phyloP scores from a whole-genome alignment of 2,113 vertebrate species.

The Malurus elegans region DNA sequence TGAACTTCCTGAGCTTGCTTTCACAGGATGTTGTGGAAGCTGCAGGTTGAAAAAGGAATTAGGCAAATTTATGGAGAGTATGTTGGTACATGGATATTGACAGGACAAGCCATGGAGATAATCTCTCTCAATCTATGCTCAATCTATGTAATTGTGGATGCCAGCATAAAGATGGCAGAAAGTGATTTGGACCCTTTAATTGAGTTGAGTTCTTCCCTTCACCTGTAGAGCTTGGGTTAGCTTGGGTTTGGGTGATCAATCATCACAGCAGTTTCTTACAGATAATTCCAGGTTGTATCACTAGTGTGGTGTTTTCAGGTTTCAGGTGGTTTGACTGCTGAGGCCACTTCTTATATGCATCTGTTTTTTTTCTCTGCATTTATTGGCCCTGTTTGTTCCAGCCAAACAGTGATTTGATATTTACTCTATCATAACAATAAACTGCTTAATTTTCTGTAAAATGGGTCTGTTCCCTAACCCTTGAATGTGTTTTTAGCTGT shows the following conservation, averaged over 20 bases:
- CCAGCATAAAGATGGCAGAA: background rate
- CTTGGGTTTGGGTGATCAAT: background rate
- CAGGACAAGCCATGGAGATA: background rate
- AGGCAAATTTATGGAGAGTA: background rate
- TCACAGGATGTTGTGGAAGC: background rate
- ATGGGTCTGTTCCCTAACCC: background rate
- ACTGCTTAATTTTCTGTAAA: constrained; percentile 43
- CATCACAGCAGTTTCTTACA: background rate
- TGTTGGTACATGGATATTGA: background rate
- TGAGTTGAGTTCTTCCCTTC: background rate
- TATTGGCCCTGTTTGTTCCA: background rate
- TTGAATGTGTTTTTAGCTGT: constrained; percentile 23
- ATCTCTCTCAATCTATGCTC: background rate
- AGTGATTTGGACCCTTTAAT: background rate
- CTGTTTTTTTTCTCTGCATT: background rate
- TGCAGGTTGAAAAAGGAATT: background rate
- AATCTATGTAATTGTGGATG: background rate
- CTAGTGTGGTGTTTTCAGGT: background rate
- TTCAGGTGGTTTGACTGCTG: background rate
- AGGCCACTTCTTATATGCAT: background rate
- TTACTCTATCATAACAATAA: background rate
- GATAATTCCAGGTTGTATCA: background rate
- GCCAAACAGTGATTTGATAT: background rate
- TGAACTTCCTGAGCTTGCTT: background rate
- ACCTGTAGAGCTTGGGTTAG: background rate